Conservation (phyloP, 1,140 invertebrate species). For the Brachionus calyciflorus region DNA sequence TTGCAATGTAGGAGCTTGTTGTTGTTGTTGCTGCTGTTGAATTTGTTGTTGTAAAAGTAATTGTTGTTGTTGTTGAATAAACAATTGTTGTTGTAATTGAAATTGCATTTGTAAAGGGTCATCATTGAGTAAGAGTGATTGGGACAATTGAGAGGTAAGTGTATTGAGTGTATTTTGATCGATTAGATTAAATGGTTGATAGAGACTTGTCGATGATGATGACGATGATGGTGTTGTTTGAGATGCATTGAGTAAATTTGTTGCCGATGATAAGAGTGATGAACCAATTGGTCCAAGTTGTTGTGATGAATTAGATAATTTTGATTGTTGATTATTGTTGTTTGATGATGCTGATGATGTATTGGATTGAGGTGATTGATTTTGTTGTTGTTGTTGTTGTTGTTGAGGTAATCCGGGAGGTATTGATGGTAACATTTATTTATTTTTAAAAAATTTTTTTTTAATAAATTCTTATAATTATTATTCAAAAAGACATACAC, state of each 20-base stretch:
- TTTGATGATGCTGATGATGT: not conserved
- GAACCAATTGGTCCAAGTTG: conserved; percentile 44
- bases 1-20: not conserved
- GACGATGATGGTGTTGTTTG: not conserved
- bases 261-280: not conserved
- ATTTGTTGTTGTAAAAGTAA: not conserved
- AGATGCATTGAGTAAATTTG: not conserved
- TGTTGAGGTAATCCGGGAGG: conserved; percentile 42
- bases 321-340: not conserved
- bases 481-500: too few species aligned
- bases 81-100: conserved; percentile 34
- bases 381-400: not conserved
- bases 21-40: not conserved
- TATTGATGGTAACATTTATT: conserved; percentile 10
- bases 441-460: too few species aligned
- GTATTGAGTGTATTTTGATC: not conserved
- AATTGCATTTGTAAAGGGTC: conserved; percentile 34
- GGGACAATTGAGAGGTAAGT: conserved; percentile 26
- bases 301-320: not conserved
- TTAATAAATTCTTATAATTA: too few species aligned
- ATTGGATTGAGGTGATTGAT: not conserved
- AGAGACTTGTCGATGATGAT: not conserved
- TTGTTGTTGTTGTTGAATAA: conserved; percentile 34
- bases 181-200: not conserved
- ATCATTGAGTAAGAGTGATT: conserved; percentile 9